phyloP scores from a whole-genome alignment of 2,113 vertebrate species.

The Dinomys branickii region DNA sequence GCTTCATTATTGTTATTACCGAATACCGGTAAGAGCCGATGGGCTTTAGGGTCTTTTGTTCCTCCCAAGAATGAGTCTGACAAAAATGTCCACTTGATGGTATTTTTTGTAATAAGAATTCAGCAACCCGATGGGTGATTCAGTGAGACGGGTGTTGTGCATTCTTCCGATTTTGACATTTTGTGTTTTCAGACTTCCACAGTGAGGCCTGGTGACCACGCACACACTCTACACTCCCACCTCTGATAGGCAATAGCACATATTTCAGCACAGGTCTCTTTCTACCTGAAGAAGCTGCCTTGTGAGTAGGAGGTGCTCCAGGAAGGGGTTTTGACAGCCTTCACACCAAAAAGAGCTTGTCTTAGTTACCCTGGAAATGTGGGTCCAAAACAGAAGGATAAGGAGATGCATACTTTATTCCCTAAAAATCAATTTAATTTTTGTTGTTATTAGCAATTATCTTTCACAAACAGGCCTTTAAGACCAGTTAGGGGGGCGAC shows the following conservation, averaged over 20 bases:
- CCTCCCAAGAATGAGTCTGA: not conserved
- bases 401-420: constrained; percentile 69
- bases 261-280: not conserved
- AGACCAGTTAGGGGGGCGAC: constrained; percentile 77
- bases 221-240: not conserved
- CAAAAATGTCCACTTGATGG: not conserved
- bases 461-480: constrained; percentile 79
- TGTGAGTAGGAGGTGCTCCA: not conserved
- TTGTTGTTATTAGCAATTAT: constrained; percentile 81
- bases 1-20: not conserved
- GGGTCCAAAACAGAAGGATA: constrained; percentile 77
- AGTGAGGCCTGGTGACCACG: not conserved
- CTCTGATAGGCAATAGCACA: not conserved
- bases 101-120: not conserved
- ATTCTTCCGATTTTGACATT: constrained; percentile 11
- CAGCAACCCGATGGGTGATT: not conserved
- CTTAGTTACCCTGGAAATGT: constrained; percentile 61
- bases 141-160: not conserved
- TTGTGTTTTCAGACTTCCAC: not conserved
- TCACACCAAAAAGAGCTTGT: not conserved
- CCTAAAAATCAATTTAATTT: constrained; percentile 78
- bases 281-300: not conserved
- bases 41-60: not conserved
- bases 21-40: not conserved
- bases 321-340: not conserved